Evolutionary conservation across 2,888 invertebrate species (phyloP), one percentile per base, ranked within the genome.

Genomic region (Palloptera scutellata): DNA sequence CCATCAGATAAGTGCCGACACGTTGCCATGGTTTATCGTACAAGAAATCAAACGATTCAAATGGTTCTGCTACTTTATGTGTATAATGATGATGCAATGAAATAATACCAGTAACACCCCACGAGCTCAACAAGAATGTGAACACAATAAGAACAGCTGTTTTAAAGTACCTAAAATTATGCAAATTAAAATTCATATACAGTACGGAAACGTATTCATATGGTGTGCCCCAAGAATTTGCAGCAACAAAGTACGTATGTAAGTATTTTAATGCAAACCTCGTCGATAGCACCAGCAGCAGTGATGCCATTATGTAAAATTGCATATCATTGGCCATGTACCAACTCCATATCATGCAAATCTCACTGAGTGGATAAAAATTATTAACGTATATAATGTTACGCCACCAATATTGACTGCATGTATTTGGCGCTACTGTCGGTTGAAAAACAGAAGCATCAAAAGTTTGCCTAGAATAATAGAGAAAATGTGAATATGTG

Each of bases 21-120:
- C 94, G 87, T 71, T 92, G 88, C 93, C 94, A 94, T 10, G 94
- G 94, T 77, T 93, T 94, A 83, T 93, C 93, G 81, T 94, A 94
- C 9, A 94, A 86, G 72, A 91, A 90, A 83, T 93, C 92, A 82
- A 94, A 93, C 78, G 93, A 89, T 73, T 92, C 92, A 77, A 94
- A 93, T 1, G 94, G 93, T 78, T 92, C 90, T 75, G 93, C 90
- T 67, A 94, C 91, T 74, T 91, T 87, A 59, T 91, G 91, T 61
- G 89, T 88, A 81, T 93, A 93, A 76, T 92, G 89, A 82, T 91
- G 89, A 84, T 89, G 88, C 78, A 92, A 88, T 0, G 93, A 92
- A 70, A 93, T 88, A 74, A 91, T 86, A 75, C 92, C 92, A 12
- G 93, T 91, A 12, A 91, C 89, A 65, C 89, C 87, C 92, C 93